Evolutionary conservation across 64 coral and sea anemone species (phyloP), one percentile per base, ranked within the genome.

Genomic region (Montipora efflorescens): DNA sequence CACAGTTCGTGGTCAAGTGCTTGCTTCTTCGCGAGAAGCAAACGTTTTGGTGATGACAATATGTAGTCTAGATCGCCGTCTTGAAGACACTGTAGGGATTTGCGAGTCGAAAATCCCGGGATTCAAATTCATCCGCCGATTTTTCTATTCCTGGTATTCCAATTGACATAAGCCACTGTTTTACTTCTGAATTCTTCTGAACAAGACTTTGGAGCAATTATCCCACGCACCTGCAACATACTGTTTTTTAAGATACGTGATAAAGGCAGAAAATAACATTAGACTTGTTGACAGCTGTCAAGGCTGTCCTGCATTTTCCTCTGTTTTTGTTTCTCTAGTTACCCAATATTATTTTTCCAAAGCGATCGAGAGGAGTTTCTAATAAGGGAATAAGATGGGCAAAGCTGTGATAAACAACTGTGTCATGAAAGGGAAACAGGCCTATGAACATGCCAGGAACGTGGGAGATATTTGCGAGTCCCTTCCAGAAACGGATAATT

Each of bases 11-110:
- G 14, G 23, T 79, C 77, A 5, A 79, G 77, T n/a, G 59, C 59
- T 82, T 47, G 43, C 59, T 89, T 89, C 73, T 89, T 70, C 58
- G 85, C 85, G 9, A 88, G 85, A 66, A 21, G 85, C 50, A 88
- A 73, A 10, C 70, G 57, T 48, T 88, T 88, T 14, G 44, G 85
- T n/a, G 12, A 88, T 5, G 66, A 57, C 7, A 57, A 57, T 57
- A 57, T 4, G 53, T 57, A 57, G 53, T 57, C 53, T 57, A 57
- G 53, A 57, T 57, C 53, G 53, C 53, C 53, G 53, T 57, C 53
- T 57, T 57, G 53, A 57, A 57, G 53, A 57, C 68, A 88, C 23
- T 69, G 78, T 19, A 89, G 47, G 11, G 72, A 77, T 52, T 45
- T 51, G 18, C 20, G 6, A 23, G 64, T 76, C 58, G 5, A 49